phyloP scores from a whole-genome alignment of 37 sponge, comb jelly and placozoan species.

The Oscarella lobularis region DNA sequence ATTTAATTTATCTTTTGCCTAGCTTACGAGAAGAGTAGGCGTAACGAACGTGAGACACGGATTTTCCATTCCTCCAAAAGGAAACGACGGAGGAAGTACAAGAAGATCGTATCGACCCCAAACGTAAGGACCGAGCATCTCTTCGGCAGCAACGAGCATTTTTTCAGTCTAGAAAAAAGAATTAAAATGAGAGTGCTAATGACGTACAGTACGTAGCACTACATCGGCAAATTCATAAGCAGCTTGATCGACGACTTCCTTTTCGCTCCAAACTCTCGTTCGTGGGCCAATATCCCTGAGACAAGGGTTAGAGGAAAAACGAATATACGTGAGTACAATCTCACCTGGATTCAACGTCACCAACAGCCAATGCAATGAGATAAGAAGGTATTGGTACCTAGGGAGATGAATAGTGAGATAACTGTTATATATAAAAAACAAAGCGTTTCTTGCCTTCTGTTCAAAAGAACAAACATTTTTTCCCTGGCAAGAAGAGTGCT shows the following conservation, averaged over 20 bases:
- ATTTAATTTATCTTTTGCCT: no score
- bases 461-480: constrained; percentile 23
- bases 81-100: constrained; percentile 86
- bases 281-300: constrained; percentile 51
- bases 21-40: constrained; percentile 70
- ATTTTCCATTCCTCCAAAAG: constrained; percentile 97
- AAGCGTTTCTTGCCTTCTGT: constrained; percentile 22
- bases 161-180: constrained; percentile 39
- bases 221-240: constrained; percentile 77
- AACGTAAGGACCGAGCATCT: constrained; percentile 64
- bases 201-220: background rate
- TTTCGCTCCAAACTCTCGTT: constrained; percentile 76
- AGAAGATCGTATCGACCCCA: constrained; percentile 89
- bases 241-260: constrained; percentile 50
- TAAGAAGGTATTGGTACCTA: constrained; percentile 82
- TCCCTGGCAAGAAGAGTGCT: background rate
- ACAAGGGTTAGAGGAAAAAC: background rate
- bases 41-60: constrained; percentile 88
- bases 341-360: constrained; percentile 62
- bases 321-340: background rate
- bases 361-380: constrained; percentile 72
- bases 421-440: background rate
- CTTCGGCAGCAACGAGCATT: constrained; percentile 66
- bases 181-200: background rate
- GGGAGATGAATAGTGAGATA: background rate